These are phyloP conservation scores for Esox masquinongy DNA, from an alignment of 2,797 vertebrate genomes.

Conservation along the genomic window DNA sequence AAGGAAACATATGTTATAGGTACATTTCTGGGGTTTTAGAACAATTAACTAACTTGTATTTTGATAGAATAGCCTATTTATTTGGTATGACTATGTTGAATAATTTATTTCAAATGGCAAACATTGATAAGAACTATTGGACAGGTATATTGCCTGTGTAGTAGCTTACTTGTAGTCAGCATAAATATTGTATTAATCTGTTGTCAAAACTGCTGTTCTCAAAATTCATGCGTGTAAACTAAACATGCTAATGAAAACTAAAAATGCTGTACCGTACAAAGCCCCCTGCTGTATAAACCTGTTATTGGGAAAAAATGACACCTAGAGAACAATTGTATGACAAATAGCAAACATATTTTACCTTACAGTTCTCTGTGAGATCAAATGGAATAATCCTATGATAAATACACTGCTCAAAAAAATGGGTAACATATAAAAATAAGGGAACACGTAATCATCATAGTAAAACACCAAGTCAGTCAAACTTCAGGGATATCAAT, in stretches of 20 bases:
- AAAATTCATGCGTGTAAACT: background rate
- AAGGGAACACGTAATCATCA: no score
- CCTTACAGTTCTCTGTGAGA: conserved; percentile 82
- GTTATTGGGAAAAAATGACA: background rate
- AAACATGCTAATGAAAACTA: background rate
- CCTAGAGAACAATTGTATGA: conserved; percentile 13
- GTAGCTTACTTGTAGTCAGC: background rate
- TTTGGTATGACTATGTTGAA: background rate
- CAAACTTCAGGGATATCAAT: no score
- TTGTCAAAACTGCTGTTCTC: no score
- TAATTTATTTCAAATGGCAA: background rate
- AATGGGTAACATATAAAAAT: no score
- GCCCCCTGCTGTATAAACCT: background rate
- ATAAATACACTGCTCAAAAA: conserved; percentile 64
- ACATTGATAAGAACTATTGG: background rate
- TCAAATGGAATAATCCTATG: conserved; percentile 83
- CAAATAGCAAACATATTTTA: conserved; percentile 45
- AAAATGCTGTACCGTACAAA: background rate
- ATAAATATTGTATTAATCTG: background rate
- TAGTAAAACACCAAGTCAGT: no score
- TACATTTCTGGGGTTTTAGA: background rate
- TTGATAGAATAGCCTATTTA: background rate
- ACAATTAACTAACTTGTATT: background rate
- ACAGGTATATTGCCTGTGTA: background rate
- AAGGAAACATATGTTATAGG: background rate